These are phyloP conservation scores for Proterorhinus semilunaris DNA, from an alignment of 2,113 vertebrate genomes.

Conservation along the genomic window DNA sequence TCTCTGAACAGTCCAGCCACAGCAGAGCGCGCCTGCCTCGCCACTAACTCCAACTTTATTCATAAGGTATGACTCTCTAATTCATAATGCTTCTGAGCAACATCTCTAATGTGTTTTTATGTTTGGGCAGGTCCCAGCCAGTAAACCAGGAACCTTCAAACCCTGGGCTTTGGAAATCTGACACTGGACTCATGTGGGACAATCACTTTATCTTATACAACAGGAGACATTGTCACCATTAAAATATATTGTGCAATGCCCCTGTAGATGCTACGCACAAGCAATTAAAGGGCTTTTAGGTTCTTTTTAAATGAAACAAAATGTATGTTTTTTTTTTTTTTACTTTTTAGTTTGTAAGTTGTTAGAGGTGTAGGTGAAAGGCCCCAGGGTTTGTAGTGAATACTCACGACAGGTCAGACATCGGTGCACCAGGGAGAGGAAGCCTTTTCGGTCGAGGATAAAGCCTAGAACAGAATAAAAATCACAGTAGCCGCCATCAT, in stretches of 20 bases:
- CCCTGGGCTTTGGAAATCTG: conserved; percentile 61
- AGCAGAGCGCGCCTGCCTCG: conserved; percentile 75
- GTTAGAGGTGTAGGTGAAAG: no score
- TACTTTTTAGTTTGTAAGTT: no score
- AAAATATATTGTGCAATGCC: no score
- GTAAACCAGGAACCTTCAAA: conserved; percentile 48
- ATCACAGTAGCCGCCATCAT: no score
- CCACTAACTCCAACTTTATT: conserved; percentile 80
- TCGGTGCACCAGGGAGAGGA: background rate
- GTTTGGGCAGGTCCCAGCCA: conserved; percentile 56
- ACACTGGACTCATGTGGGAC: background rate
- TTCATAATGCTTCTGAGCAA: background rate
- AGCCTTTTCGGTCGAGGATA: background rate
- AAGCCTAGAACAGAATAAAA: background rate
- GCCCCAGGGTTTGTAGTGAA: no score
- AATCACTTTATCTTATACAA: background rate
- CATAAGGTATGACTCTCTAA: conserved; percentile 71
- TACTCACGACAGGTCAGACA: background rate
- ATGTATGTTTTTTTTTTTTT: no score
- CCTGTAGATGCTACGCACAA: no score
- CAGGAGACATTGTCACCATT: no score
- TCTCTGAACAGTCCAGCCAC: conserved; percentile 79
- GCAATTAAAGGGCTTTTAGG: no score
- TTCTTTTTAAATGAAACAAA: no score
- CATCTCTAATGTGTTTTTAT: background rate